A percentile compares a stretch with the other conserved stretches of the same genome.
Conservation (phyloP, 2,113 vertebrate genomes). For the Epinephelus lanceolatus region DNA sequence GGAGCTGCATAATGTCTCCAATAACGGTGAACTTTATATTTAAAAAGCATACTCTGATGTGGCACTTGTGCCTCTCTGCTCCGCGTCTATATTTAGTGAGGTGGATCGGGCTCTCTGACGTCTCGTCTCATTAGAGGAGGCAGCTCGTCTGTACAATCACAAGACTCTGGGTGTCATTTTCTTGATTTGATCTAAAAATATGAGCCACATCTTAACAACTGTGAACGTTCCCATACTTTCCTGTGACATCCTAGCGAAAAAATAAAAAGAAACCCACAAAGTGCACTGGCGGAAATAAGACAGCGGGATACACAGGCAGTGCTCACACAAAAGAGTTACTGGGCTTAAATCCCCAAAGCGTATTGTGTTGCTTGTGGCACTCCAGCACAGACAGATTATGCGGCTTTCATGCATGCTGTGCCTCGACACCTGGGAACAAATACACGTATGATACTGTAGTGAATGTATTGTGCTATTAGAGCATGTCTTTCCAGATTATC, state of each 20-base stretch:
- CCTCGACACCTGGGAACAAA: constrained; percentile 47
- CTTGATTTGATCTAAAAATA: constrained; percentile 81
- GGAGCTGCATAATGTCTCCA: constrained; percentile 25
- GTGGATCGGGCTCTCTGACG: constrained; percentile 62
- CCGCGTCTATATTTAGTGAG: constrained; percentile 75
- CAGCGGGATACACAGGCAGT: constrained; percentile 35
- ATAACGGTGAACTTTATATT: constrained; percentile 55
- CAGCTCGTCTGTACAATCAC: constrained; percentile 63
- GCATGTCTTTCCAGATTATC: not conserved
- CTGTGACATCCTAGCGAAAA: constrained; percentile 8
- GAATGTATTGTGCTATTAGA: not conserved
- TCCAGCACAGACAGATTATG: constrained; percentile 50
- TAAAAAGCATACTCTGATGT: constrained; percentile 55
- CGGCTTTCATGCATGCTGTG: constrained; percentile 44
- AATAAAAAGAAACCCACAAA: constrained; percentile 23
- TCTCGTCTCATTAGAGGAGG: constrained; percentile 72
- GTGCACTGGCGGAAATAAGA: constrained; percentile 51
- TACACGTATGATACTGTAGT: constrained; percentile 8
- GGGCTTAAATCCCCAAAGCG: constrained; percentile 55
- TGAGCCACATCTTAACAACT: constrained; percentile 50
- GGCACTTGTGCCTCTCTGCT: constrained; percentile 53
- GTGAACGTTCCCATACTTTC: constrained; percentile 45
- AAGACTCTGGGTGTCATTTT: constrained; percentile 59
- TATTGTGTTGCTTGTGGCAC: constrained; percentile 54
- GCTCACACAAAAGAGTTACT: constrained; percentile 41